phyloP scores from a whole-genome alignment of 2,797 vertebrate genomes.

The Picus viridis region DNA sequence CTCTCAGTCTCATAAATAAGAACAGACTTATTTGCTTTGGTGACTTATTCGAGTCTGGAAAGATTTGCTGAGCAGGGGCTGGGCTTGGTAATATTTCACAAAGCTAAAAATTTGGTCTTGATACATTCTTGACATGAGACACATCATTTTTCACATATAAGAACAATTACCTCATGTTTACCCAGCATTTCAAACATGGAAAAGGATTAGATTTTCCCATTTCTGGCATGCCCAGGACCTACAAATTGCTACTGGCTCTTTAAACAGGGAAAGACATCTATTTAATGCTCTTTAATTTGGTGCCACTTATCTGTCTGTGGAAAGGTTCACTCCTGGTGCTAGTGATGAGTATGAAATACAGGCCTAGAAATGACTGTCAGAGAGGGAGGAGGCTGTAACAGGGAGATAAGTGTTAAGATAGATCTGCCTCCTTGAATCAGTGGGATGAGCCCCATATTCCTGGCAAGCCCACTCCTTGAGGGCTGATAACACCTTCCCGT shows the following conservation, averaged over 20 bases:
- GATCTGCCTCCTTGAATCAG: slow-evolving; percentile 43
- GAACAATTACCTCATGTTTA: slow-evolving; percentile 78
- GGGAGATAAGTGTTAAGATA: slow-evolving; percentile 70
- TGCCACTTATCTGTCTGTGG: slow-evolving; percentile 74
- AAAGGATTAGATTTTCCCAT: slow-evolving; percentile 75
- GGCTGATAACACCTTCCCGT: slow-evolving; percentile 47
- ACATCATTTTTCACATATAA: slow-evolving; percentile 74
- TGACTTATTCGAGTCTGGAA: slow-evolving; percentile 66
- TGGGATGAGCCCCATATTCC: slow-evolving; percentile 63
- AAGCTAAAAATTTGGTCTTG: slow-evolving; percentile 69
- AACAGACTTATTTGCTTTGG: slow-evolving; percentile 63
- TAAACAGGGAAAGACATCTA: slow-evolving; percentile 60
- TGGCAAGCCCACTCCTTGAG: neutral
- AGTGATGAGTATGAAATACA: slow-evolving; percentile 74
- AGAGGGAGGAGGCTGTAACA: slow-evolving; percentile 51
- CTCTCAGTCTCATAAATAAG: slow-evolving; percentile 73
- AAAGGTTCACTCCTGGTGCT: slow-evolving; percentile 60
- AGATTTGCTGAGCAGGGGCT: slow-evolving; percentile 59
- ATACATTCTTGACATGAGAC: slow-evolving; percentile 75
- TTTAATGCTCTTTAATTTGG: slow-evolving; percentile 73
- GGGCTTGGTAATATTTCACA: slow-evolving; percentile 66
- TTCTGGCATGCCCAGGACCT: slow-evolving; percentile 38
- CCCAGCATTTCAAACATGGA: slow-evolving; percentile 67
- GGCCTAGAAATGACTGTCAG: slow-evolving; percentile 66
- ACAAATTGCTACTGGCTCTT: slow-evolving; percentile 68